Evolutionary conservation across 1,140 invertebrate species (phyloP), one percentile per base, ranked within the genome.

Genomic region (Calliphora vicina): DNA sequence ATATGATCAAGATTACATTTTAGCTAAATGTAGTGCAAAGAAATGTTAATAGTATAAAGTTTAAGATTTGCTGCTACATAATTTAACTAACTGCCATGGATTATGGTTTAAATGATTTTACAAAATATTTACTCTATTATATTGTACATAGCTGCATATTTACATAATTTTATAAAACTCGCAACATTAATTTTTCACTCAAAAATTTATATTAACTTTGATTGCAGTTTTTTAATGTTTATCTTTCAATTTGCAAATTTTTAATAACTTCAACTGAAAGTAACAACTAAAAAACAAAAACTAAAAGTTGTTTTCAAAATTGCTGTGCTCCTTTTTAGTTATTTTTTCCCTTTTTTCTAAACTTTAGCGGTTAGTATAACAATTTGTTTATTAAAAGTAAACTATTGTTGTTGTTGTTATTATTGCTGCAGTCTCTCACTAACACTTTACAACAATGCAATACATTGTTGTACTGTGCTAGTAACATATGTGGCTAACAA

Each of bases 371-470:
- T 12, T 67, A 20, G 61, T 67, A 67, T 12, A 23, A 67, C 61
- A 67, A 67, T 67, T 67, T 67, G 20, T 67, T 67, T 23, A 67
- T 67, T 67, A 67, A 67, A 67, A 67, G n/a, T 20, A 25, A 67
- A 25, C 61, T 67, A 8, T 25, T 25, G 17, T 67, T 67, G 23
- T 23, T 2, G n/a, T n/a, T n/a, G n/a, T n/a, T n/a, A n/a, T n/a
- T n/a, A n/a, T n/a, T n/a, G n/a, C n/a, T n/a, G n/a, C n/a, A n/a
- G n/a, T 20, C 61, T 23, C 61, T 67, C 5, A 10, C n/a, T 23
- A 25, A 67, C n/a, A 67, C 17, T 23, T 23, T 12, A n/a, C n/a
- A 67, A 6, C n/a, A 67, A n/a, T n/a, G n/a, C 61, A 67, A 67
- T 25, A 20, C 61, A 67, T 23, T 6, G 6, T 10, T 2, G 57